Evolutionary conservation across 2,797 vertebrate species (phyloP).

Genomic region (Coregonus suidteri): DNA sequence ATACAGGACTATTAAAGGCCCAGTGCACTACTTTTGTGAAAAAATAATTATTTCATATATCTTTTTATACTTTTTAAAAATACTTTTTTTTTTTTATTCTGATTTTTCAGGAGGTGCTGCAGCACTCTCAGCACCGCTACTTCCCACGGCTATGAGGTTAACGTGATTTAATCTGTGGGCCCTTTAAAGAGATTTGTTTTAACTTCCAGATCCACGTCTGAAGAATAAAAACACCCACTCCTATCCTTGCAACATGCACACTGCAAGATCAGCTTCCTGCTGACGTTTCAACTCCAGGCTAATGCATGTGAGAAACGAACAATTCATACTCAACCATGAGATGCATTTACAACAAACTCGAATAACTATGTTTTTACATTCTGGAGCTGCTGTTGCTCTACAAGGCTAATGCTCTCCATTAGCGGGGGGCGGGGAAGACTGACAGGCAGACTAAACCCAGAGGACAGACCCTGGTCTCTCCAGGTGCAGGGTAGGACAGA

Average conservation of each 20-base stretch:
- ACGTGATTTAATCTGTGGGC: conserved; percentile 44
- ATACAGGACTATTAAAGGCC: too few relatives aligned
- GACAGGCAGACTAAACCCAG: conserved; percentile 48
- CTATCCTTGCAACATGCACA: conserved; percentile 33
- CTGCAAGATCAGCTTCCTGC: conserved; percentile 51
- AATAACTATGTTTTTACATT: conserved; percentile 39
- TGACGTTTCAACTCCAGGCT: conserved; percentile 11
- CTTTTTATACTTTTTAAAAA: too few relatives aligned
- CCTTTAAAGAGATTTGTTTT: conserved; percentile 57
- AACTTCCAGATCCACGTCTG: conserved; percentile 59
- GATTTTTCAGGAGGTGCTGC: too few relatives aligned
- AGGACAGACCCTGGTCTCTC: conserved; percentile 47
- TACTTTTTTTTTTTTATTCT: too few relatives aligned
- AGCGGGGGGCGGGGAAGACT: conserved; percentile 32
- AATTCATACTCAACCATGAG: conserved; percentile 58
- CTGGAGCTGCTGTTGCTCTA: conserved; percentile 26
- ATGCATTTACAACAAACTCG: conserved; percentile 23
- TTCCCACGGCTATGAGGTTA: background rate
- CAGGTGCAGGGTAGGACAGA: conserved; percentile 47
- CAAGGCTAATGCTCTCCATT: conserved; percentile 32
- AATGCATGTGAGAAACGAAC: conserved; percentile 45
- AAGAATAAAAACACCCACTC: conserved; percentile 46
- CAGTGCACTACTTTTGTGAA: too few relatives aligned
- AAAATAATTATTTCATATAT: too few relatives aligned
- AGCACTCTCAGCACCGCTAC: too few relatives aligned